Evolutionary conservation across 2,113 vertebrate species (phyloP), one percentile per base, ranked within the genome.

Genomic region (Vireo altiloquus): DNA sequence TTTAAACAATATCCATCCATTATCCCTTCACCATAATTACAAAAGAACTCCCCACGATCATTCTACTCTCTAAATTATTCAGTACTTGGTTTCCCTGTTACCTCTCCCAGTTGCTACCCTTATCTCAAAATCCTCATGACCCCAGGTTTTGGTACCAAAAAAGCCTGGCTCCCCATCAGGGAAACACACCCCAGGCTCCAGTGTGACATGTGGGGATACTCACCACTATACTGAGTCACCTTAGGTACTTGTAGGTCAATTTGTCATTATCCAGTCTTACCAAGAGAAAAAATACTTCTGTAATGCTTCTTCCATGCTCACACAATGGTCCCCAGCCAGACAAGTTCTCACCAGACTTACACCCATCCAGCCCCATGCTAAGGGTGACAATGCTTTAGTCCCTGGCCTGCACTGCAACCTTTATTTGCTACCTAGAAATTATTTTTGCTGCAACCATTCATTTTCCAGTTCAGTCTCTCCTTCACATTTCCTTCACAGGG

Each of bases 151-250:
- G 37, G 27, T 22, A 68, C 27, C 37, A 68, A 59, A 52, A 52
- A 56, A 23, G 7, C 7, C 28, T 40, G n/a, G 8, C 17, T 54
- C 23, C 2, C 19, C 15, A 23, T 8, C 0, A 0, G 33, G 25
- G 14, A 52, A 8, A 6, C 14, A 50, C 5, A 31, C 11, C 27
- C 30, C 44, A 60, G 25, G 31, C 31, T 68, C 31, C 53, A 42
- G 5, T 25, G 31, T 3, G 11, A 27, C 13, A 16, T 2, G 3
- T 42, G 53, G 11, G 24, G 24, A 31, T 35, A 21, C 12, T 56
- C n/a, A 56, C 7, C 25, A 40, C 25, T 30, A 9, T 21, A 57
- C 16, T 40, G 35, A 59, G 21, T 31, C 31, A 59, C 9, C 25
- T 68, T 18, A 44, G 39, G 33, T 71, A 63, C 16, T 52, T 83